Evolutionary conservation across 2,797 vertebrate species (phyloP).

Genomic region (Peromyscus attwateri): DNA sequence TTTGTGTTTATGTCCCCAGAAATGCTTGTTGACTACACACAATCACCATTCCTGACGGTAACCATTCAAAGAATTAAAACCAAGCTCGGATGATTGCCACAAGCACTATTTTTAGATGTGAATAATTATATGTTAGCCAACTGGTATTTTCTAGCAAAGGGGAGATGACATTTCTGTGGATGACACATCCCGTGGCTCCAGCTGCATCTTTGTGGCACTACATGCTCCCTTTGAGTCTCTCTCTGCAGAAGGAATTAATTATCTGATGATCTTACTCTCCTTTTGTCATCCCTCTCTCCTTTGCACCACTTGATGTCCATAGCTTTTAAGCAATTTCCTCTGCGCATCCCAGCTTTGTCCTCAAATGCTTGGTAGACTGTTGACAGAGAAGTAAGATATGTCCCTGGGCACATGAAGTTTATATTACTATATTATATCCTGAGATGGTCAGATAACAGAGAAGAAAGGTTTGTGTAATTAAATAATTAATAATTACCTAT

Average conservation of each 20-base stretch:
- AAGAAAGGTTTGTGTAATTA: neutral
- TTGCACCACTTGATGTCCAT: neutral
- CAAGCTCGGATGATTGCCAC: constrained; percentile 25
- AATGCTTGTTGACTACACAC: constrained; percentile 48
- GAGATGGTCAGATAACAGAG: neutral
- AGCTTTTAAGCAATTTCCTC: neutral
- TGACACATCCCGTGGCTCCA: neutral
- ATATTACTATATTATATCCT: neutral
- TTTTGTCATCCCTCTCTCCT: neutral
- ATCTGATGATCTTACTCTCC: neutral
- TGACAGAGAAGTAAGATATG: neutral
- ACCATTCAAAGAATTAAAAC: constrained; percentile 58
- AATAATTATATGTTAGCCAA: constrained; percentile 71
- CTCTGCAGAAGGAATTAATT: neutral
- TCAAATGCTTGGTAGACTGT: neutral
- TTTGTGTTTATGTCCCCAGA: constrained; percentile 60
- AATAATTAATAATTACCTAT: neutral
- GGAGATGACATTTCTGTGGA: constrained; percentile 62
- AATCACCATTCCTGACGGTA: constrained; percentile 37
- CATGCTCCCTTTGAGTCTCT: constrained; percentile 12
- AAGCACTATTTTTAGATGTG: constrained; percentile 55
- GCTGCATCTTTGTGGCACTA: constrained; percentile 41
- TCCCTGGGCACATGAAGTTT: neutral
- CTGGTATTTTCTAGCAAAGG: constrained; percentile 65
- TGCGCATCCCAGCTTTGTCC: neutral